Base-by-base conservation (phyloP, 2,113 vertebrate genomes). In the Rhagologus leucostigma region DNA sequence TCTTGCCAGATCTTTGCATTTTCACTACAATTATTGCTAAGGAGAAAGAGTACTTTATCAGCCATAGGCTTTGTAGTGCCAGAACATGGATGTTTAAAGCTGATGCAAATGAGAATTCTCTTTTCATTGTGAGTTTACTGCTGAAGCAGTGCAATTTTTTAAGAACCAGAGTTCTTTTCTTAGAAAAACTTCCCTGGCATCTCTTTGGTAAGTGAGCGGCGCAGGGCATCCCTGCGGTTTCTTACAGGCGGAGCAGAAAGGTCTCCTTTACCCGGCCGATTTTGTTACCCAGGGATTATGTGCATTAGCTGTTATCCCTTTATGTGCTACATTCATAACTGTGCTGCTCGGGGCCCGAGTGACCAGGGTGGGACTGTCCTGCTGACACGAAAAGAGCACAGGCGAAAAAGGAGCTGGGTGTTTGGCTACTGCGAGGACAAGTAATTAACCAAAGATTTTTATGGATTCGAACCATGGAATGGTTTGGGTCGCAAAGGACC, bases 281-380 rank as follows among this genome's bases (percentile, higher is more conserved):
- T 97, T 98, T 97, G 96, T 98, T 95, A 76, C 97, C 46, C 8
- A 30, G 60, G 98, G 98, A 98, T 98, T 98, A 98, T 94, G 97
- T 94, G 95, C 94, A 16, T 95, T 87, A 96, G 97, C 98, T 98
- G 98, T 98, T 98, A 97, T 97, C 98, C 97, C 93, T 98, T 98
- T 98, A 85, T 95, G 97, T 90, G 92, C 90, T 88, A 77, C 98
- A 97, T 97, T 98, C 94, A 90, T 85, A 68, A 93, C 98, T 96
- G 94, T 91, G 97, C 97, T 98, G 84, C 87, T 74, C 53, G 8
- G 41, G 97, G 97, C 96, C 97, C 93, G 93, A 97, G 67, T 20
- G 91, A 62, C 62, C 90, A 74, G 77, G 19, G 62, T 64, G 63
- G 70, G 52, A 37, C 86, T 71, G 39, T 30, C 80, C 83, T 19